Evolutionary conservation across 2,888 invertebrate genomes (phyloP), one percentile per base, ranked within the genome.

Genomic region (Ormyrus thymus): DNA sequence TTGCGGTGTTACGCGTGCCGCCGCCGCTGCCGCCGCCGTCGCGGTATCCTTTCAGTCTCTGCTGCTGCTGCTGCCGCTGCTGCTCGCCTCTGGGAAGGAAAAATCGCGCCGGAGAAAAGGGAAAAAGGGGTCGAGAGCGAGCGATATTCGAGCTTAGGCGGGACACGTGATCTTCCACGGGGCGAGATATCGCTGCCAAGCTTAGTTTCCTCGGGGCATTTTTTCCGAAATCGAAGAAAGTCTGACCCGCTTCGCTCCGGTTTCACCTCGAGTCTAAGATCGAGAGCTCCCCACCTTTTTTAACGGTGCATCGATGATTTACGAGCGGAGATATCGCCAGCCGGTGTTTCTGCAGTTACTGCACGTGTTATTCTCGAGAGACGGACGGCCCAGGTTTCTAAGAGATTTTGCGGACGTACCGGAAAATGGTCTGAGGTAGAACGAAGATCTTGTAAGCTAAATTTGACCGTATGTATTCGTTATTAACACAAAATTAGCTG

Each of bases 181-280:
- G 29, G 9, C 58, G 74, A 74, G 74, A 74, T 74, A 58, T 62
- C 74, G 51, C 15, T 7, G 13, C 6, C 0, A 4, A 9, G 10
- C 46, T 9, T 43, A 51, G 8, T 10, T 62, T 46, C 56, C 48
- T 58, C 7, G 11, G 15, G 10, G 29, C 29, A 13, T 11, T 55
- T 74, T 75, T 46, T 55, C 13, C 66, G 59, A 75, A 76, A 76
- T 62, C 55, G 55, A 76, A 61, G 69, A 76, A 76, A 69, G 62
- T 69, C 53, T 48, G 73, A 62, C 55, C 66, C 6, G 48, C 45
- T 76, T 62, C 48, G 69, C 43, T 76, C 62, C 61, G 61, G 69
- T 76, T 76, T 62, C 76, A 61, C 43, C 29, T 45, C 15, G 13
- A 6, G 50, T 46, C 53, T 13, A 9, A 29, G 29, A 29, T 29